These are phyloP conservation scores for Nothura maculosa DNA, from an alignment of 2,797 vertebrate species.

Conservation along the genomic window DNA sequence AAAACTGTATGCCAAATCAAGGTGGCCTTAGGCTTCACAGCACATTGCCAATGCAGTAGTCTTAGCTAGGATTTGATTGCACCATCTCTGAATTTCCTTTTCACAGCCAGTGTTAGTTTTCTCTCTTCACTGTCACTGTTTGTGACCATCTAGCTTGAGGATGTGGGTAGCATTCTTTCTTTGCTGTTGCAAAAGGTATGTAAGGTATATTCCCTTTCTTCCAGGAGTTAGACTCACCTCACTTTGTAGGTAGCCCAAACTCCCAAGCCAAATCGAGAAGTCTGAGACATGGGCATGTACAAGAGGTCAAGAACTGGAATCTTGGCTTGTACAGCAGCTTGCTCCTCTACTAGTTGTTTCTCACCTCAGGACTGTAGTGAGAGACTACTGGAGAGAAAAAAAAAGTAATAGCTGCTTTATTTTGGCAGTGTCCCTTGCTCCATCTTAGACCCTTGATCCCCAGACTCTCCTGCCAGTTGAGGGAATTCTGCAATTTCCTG, in stretches of 20 bases:
- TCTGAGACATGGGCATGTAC: neutral
- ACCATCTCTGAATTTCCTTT: conserved; percentile 34
- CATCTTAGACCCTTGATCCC: neutral
- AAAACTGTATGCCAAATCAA: neutral
- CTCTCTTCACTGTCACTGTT: neutral
- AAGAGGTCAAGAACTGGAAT: neutral
- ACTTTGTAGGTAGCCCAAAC: neutral
- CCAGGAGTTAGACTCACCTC: neutral
- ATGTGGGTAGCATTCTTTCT: neutral
- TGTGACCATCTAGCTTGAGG: neutral
- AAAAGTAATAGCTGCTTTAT: neutral
- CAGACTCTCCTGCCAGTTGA: neutral
- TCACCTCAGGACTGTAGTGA: neutral
- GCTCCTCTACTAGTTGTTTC: neutral
- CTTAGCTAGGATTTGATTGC: neutral
- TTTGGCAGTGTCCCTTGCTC: neutral
- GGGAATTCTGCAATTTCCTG: neutral
- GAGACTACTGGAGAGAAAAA: neutral
- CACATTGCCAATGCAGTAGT: neutral
- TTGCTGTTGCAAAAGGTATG: neutral
- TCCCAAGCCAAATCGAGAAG: neutral
- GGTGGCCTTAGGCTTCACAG: conserved; percentile 12
- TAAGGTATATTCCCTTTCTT: neutral
- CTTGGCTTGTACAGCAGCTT: neutral
- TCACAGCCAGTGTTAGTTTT: conserved; percentile 3